These are phyloP conservation scores for Halcyon badia DNA, from an alignment of 2,797 vertebrate genomes.

Conservation along the genomic window DNA sequence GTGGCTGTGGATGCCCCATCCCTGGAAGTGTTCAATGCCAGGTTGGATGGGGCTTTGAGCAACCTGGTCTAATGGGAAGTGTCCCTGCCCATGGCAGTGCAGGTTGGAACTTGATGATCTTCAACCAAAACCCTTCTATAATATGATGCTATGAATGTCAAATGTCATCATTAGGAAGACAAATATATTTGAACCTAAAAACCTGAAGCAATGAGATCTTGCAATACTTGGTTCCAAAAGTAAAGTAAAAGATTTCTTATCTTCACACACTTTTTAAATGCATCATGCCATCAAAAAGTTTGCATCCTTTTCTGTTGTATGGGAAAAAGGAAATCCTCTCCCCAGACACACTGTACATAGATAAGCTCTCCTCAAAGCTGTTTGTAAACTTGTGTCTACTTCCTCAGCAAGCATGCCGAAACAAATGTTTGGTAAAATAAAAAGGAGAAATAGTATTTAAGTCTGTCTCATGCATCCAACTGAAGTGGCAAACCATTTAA, in stretches of 20 bases:
- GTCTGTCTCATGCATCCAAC: background rate
- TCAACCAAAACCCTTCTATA: background rate
- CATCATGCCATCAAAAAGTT: background rate
- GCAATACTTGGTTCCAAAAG: background rate
- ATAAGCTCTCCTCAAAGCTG: background rate
- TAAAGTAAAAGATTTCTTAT: background rate
- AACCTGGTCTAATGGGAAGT: background rate
- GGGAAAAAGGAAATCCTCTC: background rate
- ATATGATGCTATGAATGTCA: background rate
- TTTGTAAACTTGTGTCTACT: background rate
- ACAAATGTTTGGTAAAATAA: background rate
- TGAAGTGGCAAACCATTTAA: background rate
- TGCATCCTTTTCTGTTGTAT: background rate
- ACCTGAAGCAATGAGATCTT: background rate
- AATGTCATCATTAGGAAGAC: background rate
- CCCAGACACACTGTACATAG: background rate
- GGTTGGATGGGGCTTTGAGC: background rate
- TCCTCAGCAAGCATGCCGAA: background rate
- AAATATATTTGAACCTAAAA: background rate
- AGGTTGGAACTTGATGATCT: background rate
- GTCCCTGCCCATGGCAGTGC: background rate
- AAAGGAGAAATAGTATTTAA: background rate
- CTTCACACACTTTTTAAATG: background rate
- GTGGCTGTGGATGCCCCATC: background rate
- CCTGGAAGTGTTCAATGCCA: background rate